Conservation (phyloP, 2,113 vertebrate species). For the Sander vitreus region DNA sequence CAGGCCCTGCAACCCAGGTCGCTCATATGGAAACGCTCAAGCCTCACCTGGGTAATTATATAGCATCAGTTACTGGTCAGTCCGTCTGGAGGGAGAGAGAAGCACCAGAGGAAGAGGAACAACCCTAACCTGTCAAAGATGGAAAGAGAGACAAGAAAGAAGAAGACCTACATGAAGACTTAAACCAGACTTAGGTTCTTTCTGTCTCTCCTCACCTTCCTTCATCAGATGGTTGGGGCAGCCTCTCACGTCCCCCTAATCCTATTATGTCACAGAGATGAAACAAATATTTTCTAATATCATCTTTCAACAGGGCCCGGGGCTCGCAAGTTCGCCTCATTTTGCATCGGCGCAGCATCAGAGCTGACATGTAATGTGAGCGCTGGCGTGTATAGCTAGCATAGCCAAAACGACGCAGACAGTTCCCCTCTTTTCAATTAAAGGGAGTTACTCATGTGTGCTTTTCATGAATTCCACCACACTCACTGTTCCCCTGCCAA, state of each 20-base stretch:
- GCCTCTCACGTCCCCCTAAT: slow-evolving; percentile 47
- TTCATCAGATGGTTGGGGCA: background rate
- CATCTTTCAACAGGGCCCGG: slow-evolving; percentile 34
- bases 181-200: slow-evolving; percentile 36
- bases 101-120: slow-evolving; percentile 35
- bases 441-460: slow-evolving; percentile 49
- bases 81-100: slow-evolving; percentile 31
- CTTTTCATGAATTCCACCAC: slow-evolving; percentile 67
- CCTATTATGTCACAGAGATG: slow-evolving; percentile 56
- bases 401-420: slow-evolving; percentile 53
- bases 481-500: slow-evolving; percentile 71
- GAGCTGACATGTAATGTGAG: slow-evolving; percentile 49
- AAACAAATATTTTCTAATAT: slow-evolving; percentile 48
- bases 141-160: slow-evolving; percentile 37
- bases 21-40: slow-evolving; percentile 76
- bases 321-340: slow-evolving; percentile 2
- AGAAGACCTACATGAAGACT: slow-evolving; percentile 23
- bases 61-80: slow-evolving; percentile 55
- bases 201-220: slow-evolving; percentile 53
- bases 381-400: slow-evolving; percentile 18
- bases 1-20: slow-evolving; percentile 55
- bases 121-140: slow-evolving; percentile 36
- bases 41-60: slow-evolving; percentile 71
- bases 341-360: slow-evolving; percentile 17
- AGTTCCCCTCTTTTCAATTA: slow-evolving; percentile 68